These are phyloP conservation scores for Tenualosa ilisha DNA, from an alignment of 2,797 vertebrate species.

Conservation along the genomic window DNA sequence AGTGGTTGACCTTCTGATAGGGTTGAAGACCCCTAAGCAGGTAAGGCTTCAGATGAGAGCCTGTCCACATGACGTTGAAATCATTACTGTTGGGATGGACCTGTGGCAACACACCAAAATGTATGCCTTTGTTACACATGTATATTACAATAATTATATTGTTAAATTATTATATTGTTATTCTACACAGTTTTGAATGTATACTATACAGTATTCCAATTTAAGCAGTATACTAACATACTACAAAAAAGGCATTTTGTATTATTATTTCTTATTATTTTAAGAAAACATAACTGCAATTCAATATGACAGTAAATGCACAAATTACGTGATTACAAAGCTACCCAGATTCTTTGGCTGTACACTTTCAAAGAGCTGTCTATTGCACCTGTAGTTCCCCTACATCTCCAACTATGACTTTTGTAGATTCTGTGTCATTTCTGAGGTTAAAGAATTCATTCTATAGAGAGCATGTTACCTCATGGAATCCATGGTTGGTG, in stretches of 20 bases:
- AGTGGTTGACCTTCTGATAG: conserved; percentile 98
- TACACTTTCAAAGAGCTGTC: no score
- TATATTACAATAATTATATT: background rate
- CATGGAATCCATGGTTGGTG: conserved; percentile 90
- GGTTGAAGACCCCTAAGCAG: conserved; percentile 87
- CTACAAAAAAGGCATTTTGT: no score
- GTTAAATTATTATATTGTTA: background rate
- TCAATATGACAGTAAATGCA: no score
- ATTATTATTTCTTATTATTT: no score
- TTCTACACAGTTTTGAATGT: no score
- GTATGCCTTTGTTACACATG: background rate
- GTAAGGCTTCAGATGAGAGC: conserved; percentile 92
- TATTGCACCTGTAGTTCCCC: no score
- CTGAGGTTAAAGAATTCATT: background rate
- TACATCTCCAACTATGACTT: no score
- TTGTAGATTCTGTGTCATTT: background rate
- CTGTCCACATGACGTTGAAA: conserved; percentile 98
- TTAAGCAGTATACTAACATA: no score
- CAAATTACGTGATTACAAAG: no score
- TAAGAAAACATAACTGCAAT: no score
- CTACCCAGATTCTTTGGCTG: no score
- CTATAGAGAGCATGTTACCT: conserved; percentile 75
- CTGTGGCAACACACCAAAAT: conserved; percentile 63
- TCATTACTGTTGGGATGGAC: conserved; percentile 90
- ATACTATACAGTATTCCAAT: no score